Evolutionary conservation across 2,888 invertebrate species (phyloP).

Genomic region (Scaptomyza reducta): DNA sequence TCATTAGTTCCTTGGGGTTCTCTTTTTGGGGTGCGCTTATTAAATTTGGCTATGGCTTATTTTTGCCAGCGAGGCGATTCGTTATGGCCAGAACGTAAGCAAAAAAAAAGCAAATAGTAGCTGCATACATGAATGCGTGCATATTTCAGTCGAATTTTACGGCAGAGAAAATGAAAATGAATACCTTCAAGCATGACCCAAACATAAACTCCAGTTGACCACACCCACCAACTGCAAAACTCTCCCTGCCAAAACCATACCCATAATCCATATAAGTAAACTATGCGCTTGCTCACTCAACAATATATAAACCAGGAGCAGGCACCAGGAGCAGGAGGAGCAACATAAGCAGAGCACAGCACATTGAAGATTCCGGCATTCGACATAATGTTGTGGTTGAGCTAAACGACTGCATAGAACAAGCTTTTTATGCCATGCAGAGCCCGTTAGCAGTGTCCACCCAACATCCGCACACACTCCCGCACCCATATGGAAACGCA

Average conservation of each 20-base stretch:
- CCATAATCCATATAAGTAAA: slow-evolving; percentile 26
- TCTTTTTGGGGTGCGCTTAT: slow-evolving; percentile 39
- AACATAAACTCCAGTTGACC: slow-evolving; percentile 66
- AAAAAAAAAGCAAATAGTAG: slow-evolving; percentile 21
- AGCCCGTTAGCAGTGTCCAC: slow-evolving; percentile 45
- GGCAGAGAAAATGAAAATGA: slow-evolving; percentile 61
- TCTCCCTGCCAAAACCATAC: background rate
- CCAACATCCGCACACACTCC: slow-evolving; percentile 14
- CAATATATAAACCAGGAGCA: slow-evolving; percentile 42
- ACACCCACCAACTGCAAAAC: slow-evolving; percentile 36
- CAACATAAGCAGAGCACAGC: slow-evolving; percentile 40
- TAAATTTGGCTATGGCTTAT: slow-evolving; percentile 39
- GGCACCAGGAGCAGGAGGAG: slow-evolving; percentile 19
- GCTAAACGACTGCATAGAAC: slow-evolving; percentile 79
- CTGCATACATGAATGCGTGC: slow-evolving; percentile 51
- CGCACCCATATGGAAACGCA: background rate
- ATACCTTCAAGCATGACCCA: slow-evolving; percentile 72
- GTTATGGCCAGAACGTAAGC: slow-evolving; percentile 28
- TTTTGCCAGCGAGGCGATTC: slow-evolving; percentile 18
- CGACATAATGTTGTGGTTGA: slow-evolving; percentile 81
- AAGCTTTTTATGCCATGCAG: slow-evolving; percentile 72
- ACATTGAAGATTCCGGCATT: slow-evolving; percentile 78
- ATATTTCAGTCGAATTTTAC: slow-evolving; percentile 69
- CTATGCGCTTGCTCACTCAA: slow-evolving; percentile 41
- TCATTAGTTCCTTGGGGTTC: slow-evolving; percentile 16